Base-by-base conservation (phyloP, 2,888 invertebrate genomes). In the Odontothrips loti region DNA sequence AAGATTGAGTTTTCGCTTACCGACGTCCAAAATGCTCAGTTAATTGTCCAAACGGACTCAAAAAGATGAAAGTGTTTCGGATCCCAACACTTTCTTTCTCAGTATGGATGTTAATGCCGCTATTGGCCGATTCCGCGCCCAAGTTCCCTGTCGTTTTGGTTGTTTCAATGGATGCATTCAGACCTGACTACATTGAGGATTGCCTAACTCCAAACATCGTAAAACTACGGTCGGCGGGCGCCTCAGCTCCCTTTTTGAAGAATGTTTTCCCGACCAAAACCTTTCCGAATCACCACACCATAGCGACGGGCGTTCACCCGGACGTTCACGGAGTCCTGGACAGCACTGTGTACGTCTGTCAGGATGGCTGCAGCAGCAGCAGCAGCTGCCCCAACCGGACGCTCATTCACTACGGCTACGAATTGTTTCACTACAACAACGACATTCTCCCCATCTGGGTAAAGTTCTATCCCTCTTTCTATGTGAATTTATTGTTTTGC, bases 201-300 rank as follows among this genome's bases (percentile, higher is more conserved):
- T 80, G 82, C 75, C 84, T 89, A 0, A 91, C 92, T 1, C 91
- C 92, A 0, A 89, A 89, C 84, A 88, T 94, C 87, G 88, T 90
- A 79, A 86, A 87, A 81, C 85, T 94, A 78, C 89, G 89, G 75
- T 85, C 86, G 20, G 85, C 88, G 82, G 92, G 93, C 9, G 90
- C 91, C 8, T 88, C 89, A 83, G 88, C 91, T 0, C 90, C 90
- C 82, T 90, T 90, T 84, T 89, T 93, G 88, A 87, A 87, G 79
- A 91, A 91, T 85, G 89, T 91, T 75, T 93, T 92, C 85, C 90
- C 91, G 0, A 93, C 94, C 0, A 92, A 92, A 87, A 94, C 94
- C 0, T 92, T 92, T 85, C 92, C 93, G 0, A 94, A 94, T 87
- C 94, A 94, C 87, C 92, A 92, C 85, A 90, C 92, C 0, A 91